Percentiles rank a stretch among this genome's conserved stretches.
Evolutionary conservation across 1,140 invertebrate genomes (phyloP).

Genomic region (Leptinotarsa defecta): DNA sequence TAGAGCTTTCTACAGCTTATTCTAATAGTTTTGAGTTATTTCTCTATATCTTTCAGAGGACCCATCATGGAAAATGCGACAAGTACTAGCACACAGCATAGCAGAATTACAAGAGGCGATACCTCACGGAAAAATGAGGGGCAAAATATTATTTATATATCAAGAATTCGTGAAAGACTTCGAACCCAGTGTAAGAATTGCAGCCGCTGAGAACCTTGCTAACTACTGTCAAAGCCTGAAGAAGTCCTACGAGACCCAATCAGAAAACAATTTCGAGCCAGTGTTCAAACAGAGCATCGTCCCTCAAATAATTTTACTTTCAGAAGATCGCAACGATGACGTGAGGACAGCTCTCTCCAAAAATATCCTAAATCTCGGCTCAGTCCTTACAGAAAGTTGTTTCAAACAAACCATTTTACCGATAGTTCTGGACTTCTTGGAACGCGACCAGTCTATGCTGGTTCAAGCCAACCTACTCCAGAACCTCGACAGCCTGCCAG

Average conservation of each 20-base stretch:
- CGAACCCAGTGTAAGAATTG: constrained; percentile 45
- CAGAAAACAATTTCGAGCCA: constrained; percentile 43
- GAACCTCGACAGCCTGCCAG: constrained; percentile 43
- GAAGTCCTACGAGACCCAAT: constrained; percentile 34
- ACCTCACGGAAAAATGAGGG: constrained; percentile 29
- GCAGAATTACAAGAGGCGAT: constrained; percentile 40
- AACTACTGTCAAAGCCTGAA: constrained; percentile 41
- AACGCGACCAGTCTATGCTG: constrained; percentile 42
- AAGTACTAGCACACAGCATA: constrained; percentile 42
- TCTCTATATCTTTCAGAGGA: constrained; percentile 38
- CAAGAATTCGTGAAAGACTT: constrained; percentile 43
- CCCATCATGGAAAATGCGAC: constrained; percentile 47
- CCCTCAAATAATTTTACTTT: constrained; percentile 42
- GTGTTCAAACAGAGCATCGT: constrained; percentile 46
- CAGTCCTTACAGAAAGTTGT: constrained; percentile 39
- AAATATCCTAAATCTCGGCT: constrained; percentile 42
- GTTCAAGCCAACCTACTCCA: constrained; percentile 48
- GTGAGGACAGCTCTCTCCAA: constrained; percentile 44
- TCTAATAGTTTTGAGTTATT: background rate
- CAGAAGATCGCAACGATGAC: constrained; percentile 41
- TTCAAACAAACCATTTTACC: constrained; percentile 45
- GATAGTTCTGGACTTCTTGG: constrained; percentile 40
- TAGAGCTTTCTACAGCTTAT: background rate
- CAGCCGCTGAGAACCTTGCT: constrained; percentile 42
- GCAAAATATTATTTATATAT: constrained; percentile 39